Percentiles rank a stretch among this genome's conserved stretches.
Conservation (phyloP, 2,113 vertebrate species). For the Gymnocephalus cernua region DNA sequence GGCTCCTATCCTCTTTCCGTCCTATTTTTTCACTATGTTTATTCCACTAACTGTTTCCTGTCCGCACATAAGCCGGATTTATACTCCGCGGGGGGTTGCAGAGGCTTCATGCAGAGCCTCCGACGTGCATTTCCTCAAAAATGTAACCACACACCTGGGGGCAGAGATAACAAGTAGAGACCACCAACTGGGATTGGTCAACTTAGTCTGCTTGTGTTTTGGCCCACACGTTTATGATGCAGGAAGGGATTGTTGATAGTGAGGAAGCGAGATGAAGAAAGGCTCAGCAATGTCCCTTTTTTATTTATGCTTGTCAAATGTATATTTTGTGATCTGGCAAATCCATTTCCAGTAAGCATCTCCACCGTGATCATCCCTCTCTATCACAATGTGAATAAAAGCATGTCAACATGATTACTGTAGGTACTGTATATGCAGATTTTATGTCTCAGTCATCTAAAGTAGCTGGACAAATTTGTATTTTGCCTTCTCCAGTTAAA, state of each 20-base stretch:
- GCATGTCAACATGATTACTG: not conserved
- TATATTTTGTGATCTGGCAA: slow-evolving; percentile 13
- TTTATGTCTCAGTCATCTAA: slow-evolving; percentile 5
- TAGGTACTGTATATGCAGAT: not conserved
- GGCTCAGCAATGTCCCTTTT: not conserved
- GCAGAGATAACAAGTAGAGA: slow-evolving; percentile 27
- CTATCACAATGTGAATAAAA: not conserved
- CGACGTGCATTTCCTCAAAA: slow-evolving; percentile 3
- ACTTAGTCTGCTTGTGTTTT: not conserved
- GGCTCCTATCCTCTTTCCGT: slow-evolving; percentile 26
- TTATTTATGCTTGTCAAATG: not conserved
- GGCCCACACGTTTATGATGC: not conserved
- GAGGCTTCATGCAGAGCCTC: slow-evolving; percentile 13
- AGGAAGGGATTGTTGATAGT: not conserved
- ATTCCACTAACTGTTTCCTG: slow-evolving; percentile 50
- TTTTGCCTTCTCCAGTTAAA: slow-evolving; percentile 3
- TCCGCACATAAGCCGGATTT: slow-evolving; percentile 44
- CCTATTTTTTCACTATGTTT: slow-evolving; percentile 47
- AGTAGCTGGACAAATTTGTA: not conserved
- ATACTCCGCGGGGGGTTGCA: not conserved
- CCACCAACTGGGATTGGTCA: slow-evolving; percentile 7
- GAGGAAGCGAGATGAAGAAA: not conserved
- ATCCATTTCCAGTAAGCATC: not conserved
- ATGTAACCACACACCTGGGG: slow-evolving; percentile 11
- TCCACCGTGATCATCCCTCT: not conserved